Percentiles rank a stretch among this genome's conserved stretches.
These are phyloP conservation scores for Cranoglanis bouderius DNA, from an alignment of 2,113 vertebrate genomes.

Conservation along the genomic window DNA sequence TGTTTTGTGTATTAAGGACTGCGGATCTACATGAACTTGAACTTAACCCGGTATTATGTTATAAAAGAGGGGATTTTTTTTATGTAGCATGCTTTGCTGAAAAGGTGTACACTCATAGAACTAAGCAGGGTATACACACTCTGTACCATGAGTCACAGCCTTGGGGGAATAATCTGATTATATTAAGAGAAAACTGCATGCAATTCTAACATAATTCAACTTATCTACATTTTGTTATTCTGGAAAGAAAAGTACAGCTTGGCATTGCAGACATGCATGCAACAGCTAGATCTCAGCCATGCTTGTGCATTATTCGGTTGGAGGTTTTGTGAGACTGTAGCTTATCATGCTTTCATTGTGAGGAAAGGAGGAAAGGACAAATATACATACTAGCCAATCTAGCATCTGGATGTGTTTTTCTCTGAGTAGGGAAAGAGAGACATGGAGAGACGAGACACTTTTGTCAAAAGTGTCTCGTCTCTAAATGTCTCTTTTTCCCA, in stretches of 20 bases:
- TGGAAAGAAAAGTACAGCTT: not conserved
- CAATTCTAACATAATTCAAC: not conserved
- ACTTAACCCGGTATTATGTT: conserved; percentile 11
- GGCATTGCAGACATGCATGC: conserved; percentile 1
- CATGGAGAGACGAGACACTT: not conserved
- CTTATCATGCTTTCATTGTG: conserved; percentile 8
- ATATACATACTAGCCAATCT: conserved; percentile 26
- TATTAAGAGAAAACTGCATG: conserved; percentile 1
- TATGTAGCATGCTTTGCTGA: not conserved
- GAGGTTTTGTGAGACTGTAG: not conserved
- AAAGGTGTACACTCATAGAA: not conserved
- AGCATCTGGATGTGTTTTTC: conserved; percentile 34
- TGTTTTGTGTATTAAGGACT: not conserved
- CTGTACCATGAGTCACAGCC: not conserved
- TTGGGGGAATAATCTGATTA: not conserved
- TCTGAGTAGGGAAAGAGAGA: not conserved
- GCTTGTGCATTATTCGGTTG: not conserved
- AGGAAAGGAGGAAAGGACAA: not conserved
- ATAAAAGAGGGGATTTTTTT: conserved; percentile 13
- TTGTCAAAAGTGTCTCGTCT: not conserved
- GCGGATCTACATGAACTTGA: not conserved
- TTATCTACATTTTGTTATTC: not conserved
- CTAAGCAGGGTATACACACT: not conserved
- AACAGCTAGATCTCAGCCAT: not conserved
- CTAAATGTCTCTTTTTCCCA: no score